Evolutionary conservation across 64 coral and sea anemone species (phyloP).

Genomic region (Porites australiensis): DNA sequence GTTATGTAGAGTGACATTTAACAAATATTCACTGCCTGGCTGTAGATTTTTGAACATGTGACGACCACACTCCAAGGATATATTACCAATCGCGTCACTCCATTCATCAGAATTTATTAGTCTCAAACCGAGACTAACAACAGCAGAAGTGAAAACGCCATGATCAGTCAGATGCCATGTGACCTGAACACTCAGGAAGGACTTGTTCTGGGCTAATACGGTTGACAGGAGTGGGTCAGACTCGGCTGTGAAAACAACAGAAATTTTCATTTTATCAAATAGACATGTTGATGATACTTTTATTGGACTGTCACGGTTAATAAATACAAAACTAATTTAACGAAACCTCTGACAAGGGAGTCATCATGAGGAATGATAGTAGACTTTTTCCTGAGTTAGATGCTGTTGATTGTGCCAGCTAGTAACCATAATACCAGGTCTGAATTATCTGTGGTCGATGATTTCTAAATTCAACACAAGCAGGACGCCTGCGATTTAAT

Average conservation of each 20-base stretch:
- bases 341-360: no score
- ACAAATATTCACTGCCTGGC: conserved; percentile 37
- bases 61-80: background rate
- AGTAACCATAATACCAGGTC: no score
- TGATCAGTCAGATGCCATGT: conserved; percentile 22
- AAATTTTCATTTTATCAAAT: background rate
- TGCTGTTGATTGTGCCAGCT: no score
- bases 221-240: conserved; percentile 7
- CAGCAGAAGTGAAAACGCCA: conserved; percentile 17
- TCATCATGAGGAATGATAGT: no score
- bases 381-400: no score
- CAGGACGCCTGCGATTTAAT: no score
- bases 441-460: no score
- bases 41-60: conserved; percentile 5
- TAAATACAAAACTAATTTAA: no score
- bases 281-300: background rate
- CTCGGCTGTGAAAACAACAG: background rate
- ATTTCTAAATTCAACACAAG: no score
- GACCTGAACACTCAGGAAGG: conserved; percentile 20
- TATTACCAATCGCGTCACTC: background rate
- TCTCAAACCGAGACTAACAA: conserved; percentile 24
- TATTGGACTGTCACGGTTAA: no score
- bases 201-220: conserved; percentile 39
- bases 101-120: conserved; percentile 24
- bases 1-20: conserved; percentile 53